Evolutionary conservation across 1,140 invertebrate genomes (phyloP), one percentile per base, ranked within the genome.

Genomic region (Leptestheria dahalacensis): DNA sequence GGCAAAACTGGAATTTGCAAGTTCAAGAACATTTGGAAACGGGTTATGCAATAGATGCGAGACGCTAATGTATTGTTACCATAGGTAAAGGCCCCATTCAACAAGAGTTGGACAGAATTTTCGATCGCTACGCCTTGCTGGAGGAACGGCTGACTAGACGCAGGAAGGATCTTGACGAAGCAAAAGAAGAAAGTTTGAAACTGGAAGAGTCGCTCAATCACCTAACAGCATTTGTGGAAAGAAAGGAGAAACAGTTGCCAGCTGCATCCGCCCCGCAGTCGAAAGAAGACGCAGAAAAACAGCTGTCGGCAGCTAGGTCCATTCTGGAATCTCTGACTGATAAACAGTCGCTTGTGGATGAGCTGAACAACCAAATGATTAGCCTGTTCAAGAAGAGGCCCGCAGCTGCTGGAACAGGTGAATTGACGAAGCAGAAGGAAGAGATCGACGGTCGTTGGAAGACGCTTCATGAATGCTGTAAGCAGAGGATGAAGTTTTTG

Each of bases 201-300:
- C 86, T 91, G 67, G 72, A 86, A 10, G 91, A 95, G 46, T 88
- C 86, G 68, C 71, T 95, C 49, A 83, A 85, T 66, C 79, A 79
- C 3, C 72, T 93, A 9, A 76, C 80, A 2, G 74, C 79, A 57
- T 91, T 90, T 75, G 72, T 93, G 58, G 88, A 91, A 50, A 86
- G 85, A 69, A 79, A 88, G 55, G 89, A 94, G 70, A 75, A 85
- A 59, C 80, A 85, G 65, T 69, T 91, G 65, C 85, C 86, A 0
- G 88, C 88, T 68, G 86, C 75, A 0, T 59, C 63, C 29, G 79
- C 92, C 10, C 88, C 89, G 9, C 81, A 80, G 46, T 86, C 82
- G n/a, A 90, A 90, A 72, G 90, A 93, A 41, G 91, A 95, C 67
- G 88, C 91, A 1, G 89, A 94, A 64, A 91, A 91, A 69, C 83